Base-by-base conservation (phyloP, 2,113 vertebrate species). In the Apteryx owenii region DNA sequence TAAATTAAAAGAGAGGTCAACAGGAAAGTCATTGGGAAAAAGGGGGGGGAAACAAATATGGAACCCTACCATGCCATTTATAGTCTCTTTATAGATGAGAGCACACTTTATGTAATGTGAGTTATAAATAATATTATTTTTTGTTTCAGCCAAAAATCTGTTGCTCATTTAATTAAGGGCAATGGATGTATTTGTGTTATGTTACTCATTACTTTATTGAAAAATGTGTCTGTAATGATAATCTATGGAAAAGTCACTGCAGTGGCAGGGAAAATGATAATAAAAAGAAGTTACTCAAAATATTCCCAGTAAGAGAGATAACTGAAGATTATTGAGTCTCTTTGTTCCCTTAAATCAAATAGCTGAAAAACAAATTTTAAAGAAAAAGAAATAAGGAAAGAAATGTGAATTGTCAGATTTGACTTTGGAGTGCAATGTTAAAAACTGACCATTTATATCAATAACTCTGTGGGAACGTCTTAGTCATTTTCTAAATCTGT, bases 1-100 rank as follows among this genome's bases (percentile, higher is more conserved):
- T 93, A 96, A 97, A 93, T 90, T 96, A 83, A 92, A 84, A 94
- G 81, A 89, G 60, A 87, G 88, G 88, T 96, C 94, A 91, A 62
- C 62, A 80, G 80, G 70, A 88, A 96, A 95, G 81, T 96, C 95
- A 86, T 0, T 46, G 73, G 58, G 46, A 73, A 38, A 33, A 0
- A 38, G 53, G 25, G 40, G 10, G 18, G 25, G 1, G 36, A 42
- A 82, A 94, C 5, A 78, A 89, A 78, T 79, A 89, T 56, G 85
- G 91, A 95, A 93, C 88, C 82, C 88, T 77, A 92, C 85, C 60
- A 86, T 68, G 91, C 36, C 89, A 87, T 89, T 94, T 90, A 95
- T 87, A 90, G 54, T 76, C 36, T 78, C 61, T 91, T 96, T 82
- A 81, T n/a, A 84, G 70, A 94, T 80, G 62, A 96, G 38, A 86